Evolutionary conservation across 2,797 vertebrate species (phyloP).

Genomic region (Enteromius thamalakanensis): DNA sequence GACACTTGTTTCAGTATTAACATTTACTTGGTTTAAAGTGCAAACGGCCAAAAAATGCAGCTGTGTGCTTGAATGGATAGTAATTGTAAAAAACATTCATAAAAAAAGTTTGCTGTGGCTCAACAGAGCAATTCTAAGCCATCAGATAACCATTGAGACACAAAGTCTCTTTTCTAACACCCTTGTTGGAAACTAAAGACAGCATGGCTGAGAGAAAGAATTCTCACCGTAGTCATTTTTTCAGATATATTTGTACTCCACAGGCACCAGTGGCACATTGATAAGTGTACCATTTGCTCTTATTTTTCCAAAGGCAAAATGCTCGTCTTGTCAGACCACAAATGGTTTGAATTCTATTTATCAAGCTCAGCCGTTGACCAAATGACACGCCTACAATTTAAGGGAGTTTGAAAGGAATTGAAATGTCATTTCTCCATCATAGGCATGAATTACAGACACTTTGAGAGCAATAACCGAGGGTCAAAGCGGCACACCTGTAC

Average conservation of each 20-base stretch:
- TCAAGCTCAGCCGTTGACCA: slow-evolving; percentile 30
- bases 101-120: slow-evolving; percentile 6
- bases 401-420: slow-evolving; percentile 35
- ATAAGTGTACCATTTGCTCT: slow-evolving; percentile 31
- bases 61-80: not conserved
- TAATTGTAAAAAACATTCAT: not conserved
- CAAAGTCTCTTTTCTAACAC: slow-evolving; percentile 30
- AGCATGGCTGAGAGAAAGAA: slow-evolving; percentile 39
- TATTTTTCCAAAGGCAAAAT: slow-evolving; percentile 8
- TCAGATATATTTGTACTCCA: slow-evolving; percentile 31
- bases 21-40: not conserved
- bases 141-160: slow-evolving; percentile 2
- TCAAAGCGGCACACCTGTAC: slow-evolving; percentile 19
- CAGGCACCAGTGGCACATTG: slow-evolving; percentile 37
- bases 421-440: slow-evolving; percentile 23
- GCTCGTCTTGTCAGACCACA: slow-evolving; percentile 22
- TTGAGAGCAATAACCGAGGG: slow-evolving; percentile 25
- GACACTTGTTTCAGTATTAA: not conserved
- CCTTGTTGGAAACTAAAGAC: slow-evolving; percentile 41
- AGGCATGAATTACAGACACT: slow-evolving; percentile 36
- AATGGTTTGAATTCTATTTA: slow-evolving; percentile 36
- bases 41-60: not conserved
- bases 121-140: slow-evolving; percentile 34
- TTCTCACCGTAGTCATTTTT: not conserved
- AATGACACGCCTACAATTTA: slow-evolving; percentile 32